These are phyloP conservation scores for Lepidotrigona ventralis DNA, from an alignment of 1,140 invertebrate genomes.

Conservation along the genomic window DNA sequence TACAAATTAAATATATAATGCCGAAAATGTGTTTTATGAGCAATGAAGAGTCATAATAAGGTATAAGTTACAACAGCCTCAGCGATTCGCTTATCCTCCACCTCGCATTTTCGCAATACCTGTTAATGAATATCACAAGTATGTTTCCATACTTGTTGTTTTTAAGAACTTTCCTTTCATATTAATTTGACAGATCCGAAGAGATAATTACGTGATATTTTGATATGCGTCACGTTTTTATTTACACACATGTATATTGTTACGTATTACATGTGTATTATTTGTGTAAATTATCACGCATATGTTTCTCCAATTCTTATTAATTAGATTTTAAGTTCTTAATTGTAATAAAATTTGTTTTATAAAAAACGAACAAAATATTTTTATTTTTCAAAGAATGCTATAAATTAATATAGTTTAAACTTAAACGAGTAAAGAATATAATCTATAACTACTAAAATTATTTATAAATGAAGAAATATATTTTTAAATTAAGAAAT, in stretches of 20 bases:
- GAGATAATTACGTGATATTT: not conserved
- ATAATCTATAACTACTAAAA: not conserved
- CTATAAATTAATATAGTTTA: not conserved
- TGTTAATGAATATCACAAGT: not conserved
- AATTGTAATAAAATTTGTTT: not conserved
- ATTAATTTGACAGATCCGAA: not conserved
- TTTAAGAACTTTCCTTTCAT: not conserved
- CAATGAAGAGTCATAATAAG: not conserved
- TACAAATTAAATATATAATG: not conserved
- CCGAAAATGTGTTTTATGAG: not conserved
- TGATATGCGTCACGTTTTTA: not conserved
- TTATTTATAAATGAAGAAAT: not conserved
- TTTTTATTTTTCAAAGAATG: not conserved
- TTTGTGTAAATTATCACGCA: not conserved
- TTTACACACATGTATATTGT: not conserved
- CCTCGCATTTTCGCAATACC: not conserved
- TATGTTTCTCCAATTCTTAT: not conserved
- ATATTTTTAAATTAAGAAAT: not conserved
- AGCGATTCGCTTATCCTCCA: not conserved
- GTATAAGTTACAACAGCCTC: not conserved
- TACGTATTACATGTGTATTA: too few species aligned
- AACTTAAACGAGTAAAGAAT: not conserved
- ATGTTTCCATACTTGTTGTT: not conserved
- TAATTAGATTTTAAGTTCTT: not conserved
- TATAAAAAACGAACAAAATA: not conserved